Percentiles rank a stretch among this genome's conserved stretches.
These are phyloP conservation scores for Gambusia affinis DNA, from an alignment of 2,113 vertebrate species.

Conservation along the genomic window DNA sequence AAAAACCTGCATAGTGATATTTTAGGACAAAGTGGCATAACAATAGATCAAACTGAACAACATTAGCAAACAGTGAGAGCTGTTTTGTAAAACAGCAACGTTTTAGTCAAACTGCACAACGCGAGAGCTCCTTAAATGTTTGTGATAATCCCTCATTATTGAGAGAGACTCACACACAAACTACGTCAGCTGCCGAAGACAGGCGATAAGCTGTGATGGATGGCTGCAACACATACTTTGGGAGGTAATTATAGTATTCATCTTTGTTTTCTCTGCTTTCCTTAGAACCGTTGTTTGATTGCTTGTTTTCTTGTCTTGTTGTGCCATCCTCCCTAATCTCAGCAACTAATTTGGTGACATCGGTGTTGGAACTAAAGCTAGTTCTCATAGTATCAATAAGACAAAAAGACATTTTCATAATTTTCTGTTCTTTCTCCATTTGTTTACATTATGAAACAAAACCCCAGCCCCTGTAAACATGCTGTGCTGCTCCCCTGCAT, in stretches of 20 bases:
- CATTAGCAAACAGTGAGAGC: not conserved
- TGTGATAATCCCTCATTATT: constrained; percentile 5
- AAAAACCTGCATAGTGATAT: not conserved
- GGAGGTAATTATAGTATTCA: constrained; percentile 14
- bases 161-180: not conserved
- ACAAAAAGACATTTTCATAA: not conserved
- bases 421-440: not conserved
- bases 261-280: constrained; percentile 9
- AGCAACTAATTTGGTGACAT: not conserved
- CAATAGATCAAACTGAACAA: not conserved
- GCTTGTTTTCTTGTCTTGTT: constrained; percentile 1
- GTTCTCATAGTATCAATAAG: not conserved
- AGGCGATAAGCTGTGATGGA: constrained; percentile 22
- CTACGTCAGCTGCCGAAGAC: not conserved
- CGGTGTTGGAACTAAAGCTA: not conserved
- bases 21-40: not conserved
- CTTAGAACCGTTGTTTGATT: constrained; percentile 6
- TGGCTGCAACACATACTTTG: constrained; percentile 5
- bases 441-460: not conserved
- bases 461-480: not conserved
- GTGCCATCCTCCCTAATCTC: not conserved
- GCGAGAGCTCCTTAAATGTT: not conserved
- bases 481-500: constrained; percentile 1
- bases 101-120: not conserved
- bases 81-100: not conserved